These are phyloP conservation scores for Cygnus atratus DNA, from an alignment of 2,113 vertebrate genomes.

Conservation along the genomic window DNA sequence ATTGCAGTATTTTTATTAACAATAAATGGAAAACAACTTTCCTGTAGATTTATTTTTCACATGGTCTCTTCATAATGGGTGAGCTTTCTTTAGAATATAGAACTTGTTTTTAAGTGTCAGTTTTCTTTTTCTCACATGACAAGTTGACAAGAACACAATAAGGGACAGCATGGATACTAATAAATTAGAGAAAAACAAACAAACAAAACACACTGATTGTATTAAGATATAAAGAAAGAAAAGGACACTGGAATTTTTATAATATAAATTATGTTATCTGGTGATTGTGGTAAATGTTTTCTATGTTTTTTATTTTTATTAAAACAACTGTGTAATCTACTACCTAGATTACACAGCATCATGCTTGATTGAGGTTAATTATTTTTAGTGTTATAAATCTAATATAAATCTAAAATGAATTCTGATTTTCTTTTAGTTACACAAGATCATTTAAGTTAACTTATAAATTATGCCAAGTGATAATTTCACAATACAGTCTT, in stretches of 20 bases:
- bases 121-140: background rate
- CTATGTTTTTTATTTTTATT: background rate
- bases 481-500: background rate
- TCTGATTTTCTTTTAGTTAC: conserved; percentile 18
- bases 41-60: background rate
- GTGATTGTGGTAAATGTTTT: background rate
- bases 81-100: background rate
- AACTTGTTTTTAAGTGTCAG: background rate
- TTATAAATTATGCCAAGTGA: background rate
- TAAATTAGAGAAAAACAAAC: background rate
- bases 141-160: background rate
- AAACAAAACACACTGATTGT: background rate
- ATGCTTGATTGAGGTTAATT: conserved; percentile 10
- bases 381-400: background rate
- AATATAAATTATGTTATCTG: background rate
- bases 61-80: background rate
- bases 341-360: background rate
- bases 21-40: background rate
- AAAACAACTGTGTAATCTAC: background rate
- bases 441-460: background rate
- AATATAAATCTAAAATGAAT: background rate
- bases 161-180: background rate
- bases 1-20: background rate
- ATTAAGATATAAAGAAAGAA: background rate
- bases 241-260: background rate